Evolutionary conservation across 2,113 vertebrate species (phyloP), one percentile per base, ranked within the genome.

Genomic region (Polyodon spathula): DNA sequence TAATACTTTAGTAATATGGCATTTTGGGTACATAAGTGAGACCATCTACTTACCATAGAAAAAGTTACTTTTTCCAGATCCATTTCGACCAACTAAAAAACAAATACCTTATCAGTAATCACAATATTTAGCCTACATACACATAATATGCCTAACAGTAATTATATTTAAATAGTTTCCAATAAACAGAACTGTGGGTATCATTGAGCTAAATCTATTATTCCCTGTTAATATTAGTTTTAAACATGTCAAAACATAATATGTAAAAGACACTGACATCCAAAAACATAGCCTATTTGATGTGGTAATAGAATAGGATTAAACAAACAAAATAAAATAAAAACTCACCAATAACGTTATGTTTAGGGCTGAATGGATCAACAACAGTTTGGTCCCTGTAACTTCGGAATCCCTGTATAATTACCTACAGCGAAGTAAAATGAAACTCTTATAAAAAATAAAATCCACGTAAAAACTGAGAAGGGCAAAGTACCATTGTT

Each of bases 61-160:
- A 71, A 99, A 99, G 80, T 99, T 99, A 84, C 96, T 99, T 88
- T 99, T 99, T 65, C 96, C 96, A 44, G 96, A 99, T 64, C 96
- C 96, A 84, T 98, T 99, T 90, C 96, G 85, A 71, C 96, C 96
- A 70, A 99, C 96, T 99, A 76, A 68, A 78, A 78, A 69, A 56
- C 61, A 78, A 73, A 37, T 50, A 43, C 63, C 27, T 40, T 10
- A 27, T 27, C 43, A 54, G 55, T 57, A 40, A 44, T 27, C 12
- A 53, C 41, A 64, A 37, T 50, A 56, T 57, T 37, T 16, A 37
- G 37, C 15, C n/a, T 38, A 10, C 14, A 51, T 62, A 39, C 8
- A 39, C 12, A 37, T 59, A 38, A 12, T 37, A 16, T 27, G 40
- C 9, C 8, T 10, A 39, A 56, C 17, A 27, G 54, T 12, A 48